Base-by-base conservation (phyloP, 2,113 vertebrate genomes). In the Apeltes quadracus region DNA sequence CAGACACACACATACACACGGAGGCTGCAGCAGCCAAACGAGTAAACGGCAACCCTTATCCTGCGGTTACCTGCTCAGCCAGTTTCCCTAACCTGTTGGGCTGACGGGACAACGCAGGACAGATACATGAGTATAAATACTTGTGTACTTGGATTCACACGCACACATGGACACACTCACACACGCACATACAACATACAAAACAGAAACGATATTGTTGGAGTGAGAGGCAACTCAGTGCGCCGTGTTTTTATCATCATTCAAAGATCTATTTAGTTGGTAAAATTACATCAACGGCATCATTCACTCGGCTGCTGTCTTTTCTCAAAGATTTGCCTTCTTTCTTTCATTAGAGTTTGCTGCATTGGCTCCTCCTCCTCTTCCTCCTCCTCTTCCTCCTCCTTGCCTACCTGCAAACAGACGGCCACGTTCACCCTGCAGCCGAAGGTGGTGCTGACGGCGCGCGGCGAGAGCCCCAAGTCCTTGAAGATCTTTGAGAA, bases 401-500 rank as follows among this genome's bases (percentile, higher is more conserved):
- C 51, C 2, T 2, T 11, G 16, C 95, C 91, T 85, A 99, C 97
- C 96, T 99, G 97, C 72, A 99, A 93, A 90, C 97, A 98, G 63
- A 99, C 93, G 1, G 97, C 97, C 55, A 99, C 94, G 0, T 99
- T 99, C 90, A 99, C 97, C 68, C 97, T 93, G 94, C 97, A 99
- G 48, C 97, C 97, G 0, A 98, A 98, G 0, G 97, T 98, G 77
- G 97, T 98, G 96, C 97, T 98, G 76, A 99, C 97, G 0, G 97
- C 96, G 0, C 97, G 95, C 0, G 95, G 90, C 0, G 97, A 98
- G 20, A 99, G 94, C 18, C 97, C 97, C 88, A 98, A 85, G 89
- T 97, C 97, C 70, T 97, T 98, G 92, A 99, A 99, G 34, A 99
- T 92, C 93, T 97, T 99, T 1, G 97, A 98, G 93, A 99, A 99